Conservation (phyloP, 2,888 invertebrate genomes). For the Synanthedon formicaeformis region DNA sequence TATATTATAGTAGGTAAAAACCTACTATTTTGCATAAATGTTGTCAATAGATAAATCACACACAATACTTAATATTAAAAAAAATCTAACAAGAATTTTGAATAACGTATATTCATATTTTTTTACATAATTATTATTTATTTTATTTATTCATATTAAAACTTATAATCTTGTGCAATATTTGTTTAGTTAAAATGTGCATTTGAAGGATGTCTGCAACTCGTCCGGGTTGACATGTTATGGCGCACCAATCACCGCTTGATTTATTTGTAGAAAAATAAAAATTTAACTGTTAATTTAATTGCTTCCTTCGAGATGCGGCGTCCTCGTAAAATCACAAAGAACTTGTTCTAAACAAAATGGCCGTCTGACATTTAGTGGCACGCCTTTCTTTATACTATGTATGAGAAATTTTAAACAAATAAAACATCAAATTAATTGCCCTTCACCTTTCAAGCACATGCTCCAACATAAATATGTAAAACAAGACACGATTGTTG, state of each 20-base stretch:
- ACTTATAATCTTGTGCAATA: too few species aligned
- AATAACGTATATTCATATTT: too few species aligned
- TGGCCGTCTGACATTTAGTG: conserved; percentile 8
- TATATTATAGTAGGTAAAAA: too few species aligned
- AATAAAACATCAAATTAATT: not conserved
- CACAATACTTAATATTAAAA: too few species aligned
- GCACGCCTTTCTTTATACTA: not conserved
- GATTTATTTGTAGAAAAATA: conserved; percentile 32
- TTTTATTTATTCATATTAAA: too few species aligned
- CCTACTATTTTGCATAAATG: too few species aligned
- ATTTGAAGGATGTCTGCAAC: not conserved
- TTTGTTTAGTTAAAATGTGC: not conserved
- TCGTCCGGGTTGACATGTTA: conserved; percentile 17
- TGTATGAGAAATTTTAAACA: not conserved
- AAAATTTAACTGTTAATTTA: conserved; percentile 45
- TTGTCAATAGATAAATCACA: too few species aligned
- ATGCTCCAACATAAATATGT: not conserved
- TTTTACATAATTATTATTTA: too few species aligned
- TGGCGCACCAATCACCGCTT: conserved; percentile 17
- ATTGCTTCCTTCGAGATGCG: conserved; percentile 42
- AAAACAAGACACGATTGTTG: too few species aligned
- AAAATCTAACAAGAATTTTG: too few species aligned
- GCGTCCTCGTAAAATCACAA: conserved; percentile 19
- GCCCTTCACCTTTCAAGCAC: not conserved
- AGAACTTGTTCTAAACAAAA: conserved; percentile 9